A percentile compares a stretch with the other conserved stretches of the same genome.
Conservation (phyloP, 2,888 invertebrate genomes). For the Platynereis dumerilii region DNA sequence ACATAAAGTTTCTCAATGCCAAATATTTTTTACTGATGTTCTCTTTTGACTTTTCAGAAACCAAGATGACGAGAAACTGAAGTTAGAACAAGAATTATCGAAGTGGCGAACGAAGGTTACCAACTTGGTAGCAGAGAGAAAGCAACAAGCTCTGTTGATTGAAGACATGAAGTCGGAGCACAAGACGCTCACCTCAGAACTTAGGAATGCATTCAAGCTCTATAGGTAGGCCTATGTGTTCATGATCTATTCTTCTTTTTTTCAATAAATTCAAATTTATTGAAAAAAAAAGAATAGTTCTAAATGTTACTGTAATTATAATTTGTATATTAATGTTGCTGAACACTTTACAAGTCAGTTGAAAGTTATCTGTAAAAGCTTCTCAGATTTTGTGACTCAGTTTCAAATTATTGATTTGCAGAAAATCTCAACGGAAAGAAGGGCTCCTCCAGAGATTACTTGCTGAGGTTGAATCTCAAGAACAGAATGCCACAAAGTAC, state of each 20-base stretch:
- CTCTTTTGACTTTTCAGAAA: constrained; percentile 30
- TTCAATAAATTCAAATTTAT: background rate
- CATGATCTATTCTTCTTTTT: background rate
- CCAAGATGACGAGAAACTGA: constrained; percentile 41
- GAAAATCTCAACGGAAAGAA: constrained; percentile 53
- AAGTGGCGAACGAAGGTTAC: background rate
- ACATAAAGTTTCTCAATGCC: background rate
- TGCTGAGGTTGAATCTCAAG: constrained; percentile 54
- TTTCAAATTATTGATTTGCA: constrained; percentile 4
- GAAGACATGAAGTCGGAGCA: constrained; percentile 50
- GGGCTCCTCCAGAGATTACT: constrained; percentile 51
- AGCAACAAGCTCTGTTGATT: constrained; percentile 41
- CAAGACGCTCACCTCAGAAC: constrained; percentile 46
- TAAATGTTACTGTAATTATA: background rate
- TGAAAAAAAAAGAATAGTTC: background rate
- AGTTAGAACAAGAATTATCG: constrained; percentile 17
- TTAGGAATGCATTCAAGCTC: constrained; percentile 48
- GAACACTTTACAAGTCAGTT: background rate
- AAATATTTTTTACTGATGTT: background rate
- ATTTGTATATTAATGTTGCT: background rate
- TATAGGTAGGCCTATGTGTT: constrained; percentile 40
- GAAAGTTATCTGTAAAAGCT: background rate
- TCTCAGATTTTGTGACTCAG: background rate
- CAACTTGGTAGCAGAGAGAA: constrained; percentile 39
- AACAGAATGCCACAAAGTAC: constrained; percentile 51